Evolutionary conservation across 2,888 invertebrate genomes (phyloP), one percentile per base, ranked within the genome.

Genomic region (Drosophila planitibia): DNA sequence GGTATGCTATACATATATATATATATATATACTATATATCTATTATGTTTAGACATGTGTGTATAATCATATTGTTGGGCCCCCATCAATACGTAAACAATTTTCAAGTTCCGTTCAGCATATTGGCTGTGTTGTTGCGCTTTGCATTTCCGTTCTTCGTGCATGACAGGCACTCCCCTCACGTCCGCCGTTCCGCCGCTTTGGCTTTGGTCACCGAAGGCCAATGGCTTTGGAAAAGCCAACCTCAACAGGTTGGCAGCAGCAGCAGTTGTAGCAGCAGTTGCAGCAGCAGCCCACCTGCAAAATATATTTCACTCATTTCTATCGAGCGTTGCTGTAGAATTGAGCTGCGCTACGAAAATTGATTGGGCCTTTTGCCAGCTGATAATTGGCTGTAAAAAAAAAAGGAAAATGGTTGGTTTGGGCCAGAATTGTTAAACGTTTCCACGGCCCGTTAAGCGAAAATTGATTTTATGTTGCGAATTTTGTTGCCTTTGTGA

Each of bases 131-230:
- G 57, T 72, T 30, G n/a, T 22, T 58, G 30, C 41, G 73, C 80
- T 82, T 83, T 90, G 91, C 90, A 90, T 91, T 87, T 91, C 90
- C 91, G 91, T 89, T 84, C 83, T 79, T 61, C 74, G 86, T 88
- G 82, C 89, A 89, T 81, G 79, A 81, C 81, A 70, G 77, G 25
- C 79, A 70, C 76, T 66, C 74, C 65, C 59, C 81, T 67, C 77
- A 73, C 73, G 66, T 81, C 54, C 72, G 35, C 12, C 28, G 74
- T 66, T 74, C 72, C 66, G 67, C 66, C 60, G 58, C 64, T 47
- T 52, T 64, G 70, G 57, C 57, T 39, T 57, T 88, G 89, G 89
- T 82, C 87, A 88, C 32, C 69, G 89, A 85, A 88, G 88, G 88
- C 89, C 90, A 90, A 79, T 85, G 88, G 90, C 86, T 82, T 84